Percentiles rank a stretch among this genome's conserved stretches.
phyloP scores from a whole-genome alignment of 2,113 vertebrate species.

The Scopus umbretta region DNA sequence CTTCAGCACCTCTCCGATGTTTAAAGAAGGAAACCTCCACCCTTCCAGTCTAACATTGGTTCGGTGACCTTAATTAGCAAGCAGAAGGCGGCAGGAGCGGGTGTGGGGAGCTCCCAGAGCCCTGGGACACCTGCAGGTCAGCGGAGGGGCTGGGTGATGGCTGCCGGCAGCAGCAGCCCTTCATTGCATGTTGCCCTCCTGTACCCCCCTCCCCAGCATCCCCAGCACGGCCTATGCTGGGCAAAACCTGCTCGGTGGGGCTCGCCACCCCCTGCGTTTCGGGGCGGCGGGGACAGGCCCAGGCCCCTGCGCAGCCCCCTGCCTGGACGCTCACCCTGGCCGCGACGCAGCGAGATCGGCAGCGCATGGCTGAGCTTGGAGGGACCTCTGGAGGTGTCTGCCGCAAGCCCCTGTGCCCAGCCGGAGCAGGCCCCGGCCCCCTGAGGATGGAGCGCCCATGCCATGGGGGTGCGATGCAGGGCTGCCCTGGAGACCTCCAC shows the following conservation, averaged over 20 bases:
- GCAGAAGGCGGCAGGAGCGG: accelerated
- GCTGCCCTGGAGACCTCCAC: not conserved
- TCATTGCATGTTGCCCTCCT: not conserved
- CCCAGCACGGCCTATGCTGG: accelerated
- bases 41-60: not conserved
- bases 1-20: not conserved
- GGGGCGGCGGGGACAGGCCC: accelerated
- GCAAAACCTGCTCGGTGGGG: not conserved
- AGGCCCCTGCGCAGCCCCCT: not conserved
- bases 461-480: not conserved
- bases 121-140: not conserved
- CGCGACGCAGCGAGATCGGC: not conserved
- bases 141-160: accelerated
- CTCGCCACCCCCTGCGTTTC: accelerated
- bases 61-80: not conserved
- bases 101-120: not conserved
- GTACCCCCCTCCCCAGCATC: accelerated
- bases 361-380: slow-evolving; percentile 36
- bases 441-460: not conserved
- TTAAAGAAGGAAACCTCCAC: not conserved
- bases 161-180: not conserved
- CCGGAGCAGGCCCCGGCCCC: not conserved
- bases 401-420: not conserved
- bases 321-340: not conserved
- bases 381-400: slow-evolving; percentile 54